Base-by-base conservation (phyloP, 1,140 invertebrate species). In the Leptinotarsa texana region DNA sequence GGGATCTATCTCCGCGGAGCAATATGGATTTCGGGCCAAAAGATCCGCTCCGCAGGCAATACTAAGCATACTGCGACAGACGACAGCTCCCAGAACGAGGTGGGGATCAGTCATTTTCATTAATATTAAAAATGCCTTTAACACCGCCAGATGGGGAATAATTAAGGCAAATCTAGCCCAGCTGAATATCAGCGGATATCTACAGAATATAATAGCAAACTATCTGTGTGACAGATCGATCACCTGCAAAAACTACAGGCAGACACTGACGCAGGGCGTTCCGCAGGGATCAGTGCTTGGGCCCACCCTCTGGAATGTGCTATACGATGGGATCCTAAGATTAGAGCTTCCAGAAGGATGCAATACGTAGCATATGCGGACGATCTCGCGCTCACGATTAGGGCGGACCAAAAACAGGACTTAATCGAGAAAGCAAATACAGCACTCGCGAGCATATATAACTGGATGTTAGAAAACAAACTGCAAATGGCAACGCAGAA, bases 21-120 rank as follows among this genome's bases (percentile, higher is more conserved):
- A 85, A 76, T 85, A 74, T 76, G 84, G 84, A 6, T 86, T 84
- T 63, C 70, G 78, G 42, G 69, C 69, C 68, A 81, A 81, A 6
- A 74, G 63, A 63, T 83, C 81, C 2, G 85, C 84, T 3, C 70
- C 81, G 11, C 76, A 82, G 42, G 84, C 84, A 27, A 33, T 74
- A 11, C 42, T 27, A 27, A 13, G 13, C 18, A 0, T 65, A 65
- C 21, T 27, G 13, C 4, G 13, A 21, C 15, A 13, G 24, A 11
- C 24, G 13, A 65, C 18, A 27, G 24, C 13, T 11, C 18, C 4
- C 15, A 65, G 13, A 13, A 21, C 1, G 63, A 65, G 13, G 21
- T 65, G 63, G 63, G 63, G 18, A n/a, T 13, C 18, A 3, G 18
- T 65, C 13, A 65, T 65, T n/a, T 18, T 72, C 2, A 65, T 65